These are phyloP conservation scores for Theonella swinhoei DNA, from an alignment of 37 sponge, comb jelly and placozoan species.

Conservation along the genomic window DNA sequence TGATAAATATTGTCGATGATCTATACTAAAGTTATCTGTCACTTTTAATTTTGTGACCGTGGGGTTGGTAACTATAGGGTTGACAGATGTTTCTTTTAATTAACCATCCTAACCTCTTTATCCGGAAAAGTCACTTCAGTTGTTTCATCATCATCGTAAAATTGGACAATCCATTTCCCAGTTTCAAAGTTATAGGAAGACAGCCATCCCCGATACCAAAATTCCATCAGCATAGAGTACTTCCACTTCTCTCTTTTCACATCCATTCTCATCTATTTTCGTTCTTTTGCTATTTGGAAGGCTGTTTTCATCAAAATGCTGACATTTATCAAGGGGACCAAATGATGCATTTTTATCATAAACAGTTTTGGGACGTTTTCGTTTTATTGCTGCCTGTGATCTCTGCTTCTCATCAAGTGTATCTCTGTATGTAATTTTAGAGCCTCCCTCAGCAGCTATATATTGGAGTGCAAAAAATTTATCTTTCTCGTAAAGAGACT, in stretches of 20 bases:
- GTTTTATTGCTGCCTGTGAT: background rate
- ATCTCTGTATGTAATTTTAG: background rate
- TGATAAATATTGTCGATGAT: no score
- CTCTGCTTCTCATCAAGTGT: background rate
- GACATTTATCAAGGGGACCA: background rate
- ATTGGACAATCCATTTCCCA: background rate
- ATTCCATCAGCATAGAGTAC: conserved; percentile 1
- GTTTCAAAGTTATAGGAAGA: background rate
- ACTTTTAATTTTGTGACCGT: no score
- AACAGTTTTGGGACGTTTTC: background rate
- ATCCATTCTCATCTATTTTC: conserved; percentile 2
- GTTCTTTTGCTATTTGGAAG: background rate
- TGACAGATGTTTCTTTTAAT: no score
- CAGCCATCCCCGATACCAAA: background rate
- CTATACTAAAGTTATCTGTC: no score
- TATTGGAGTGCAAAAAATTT: conserved; percentile 4
- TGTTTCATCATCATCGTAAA: conserved; percentile 3
- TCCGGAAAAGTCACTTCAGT: conserved; percentile 8
- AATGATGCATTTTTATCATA: background rate
- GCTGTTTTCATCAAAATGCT: conserved; percentile 4
- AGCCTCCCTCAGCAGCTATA: background rate
- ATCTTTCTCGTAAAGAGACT: background rate
- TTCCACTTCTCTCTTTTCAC: background rate
- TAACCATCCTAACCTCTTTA: no score
- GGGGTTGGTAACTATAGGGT: no score